Base-by-base conservation (phyloP, 2,888 invertebrate genomes). In the Scotopteryx bipunctaria region DNA sequence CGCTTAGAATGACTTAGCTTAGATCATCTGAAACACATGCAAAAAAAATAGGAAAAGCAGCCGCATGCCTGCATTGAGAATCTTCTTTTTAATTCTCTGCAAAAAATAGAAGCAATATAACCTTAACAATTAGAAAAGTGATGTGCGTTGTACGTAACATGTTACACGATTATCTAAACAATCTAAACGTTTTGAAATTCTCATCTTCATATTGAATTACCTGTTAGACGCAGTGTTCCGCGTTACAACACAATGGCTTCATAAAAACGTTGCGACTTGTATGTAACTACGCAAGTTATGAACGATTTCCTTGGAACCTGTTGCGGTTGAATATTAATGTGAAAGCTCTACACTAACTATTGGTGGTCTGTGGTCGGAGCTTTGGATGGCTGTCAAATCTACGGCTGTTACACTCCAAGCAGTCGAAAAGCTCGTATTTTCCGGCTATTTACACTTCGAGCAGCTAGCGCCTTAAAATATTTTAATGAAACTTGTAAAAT, bases 271-370 rank as follows among this genome's bases (percentile, higher is more conserved):
- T 64, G 55, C 55, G 48, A 38, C 8, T 33, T 43, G 47, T 55
- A 49, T n/a, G n/a, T 9, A 27, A 5, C 8, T 23, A 23, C 37
- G 36, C 46, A 49, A 51, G 48, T 45, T 43, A 42, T 58, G 68
- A 55, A 49, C 49, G 27, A 45, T 79, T 82, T 82, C 79, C 76
- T 78, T 71, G 77, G 71, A 78, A 66, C 69, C 59, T 61, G 62
- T 65, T 69, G 66, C 41, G 53, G 48, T 66, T 70, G 74, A 71
- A 73, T 78, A 66, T 63, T 73, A 73, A 81, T 78, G 83, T 73
- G 83, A 84, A 86, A 84, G 84, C 73, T 37, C 17, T 9, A 3
- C 45, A 27, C 25, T 23, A 19, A 44, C 35, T 42, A 19, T 41
- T 36, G 21, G 9, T 33, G 27, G 25, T 17, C 35, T 44, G 44